Base-by-base conservation (phyloP, 2,888 invertebrate species). In the Brachypalpus laphriformis region DNA sequence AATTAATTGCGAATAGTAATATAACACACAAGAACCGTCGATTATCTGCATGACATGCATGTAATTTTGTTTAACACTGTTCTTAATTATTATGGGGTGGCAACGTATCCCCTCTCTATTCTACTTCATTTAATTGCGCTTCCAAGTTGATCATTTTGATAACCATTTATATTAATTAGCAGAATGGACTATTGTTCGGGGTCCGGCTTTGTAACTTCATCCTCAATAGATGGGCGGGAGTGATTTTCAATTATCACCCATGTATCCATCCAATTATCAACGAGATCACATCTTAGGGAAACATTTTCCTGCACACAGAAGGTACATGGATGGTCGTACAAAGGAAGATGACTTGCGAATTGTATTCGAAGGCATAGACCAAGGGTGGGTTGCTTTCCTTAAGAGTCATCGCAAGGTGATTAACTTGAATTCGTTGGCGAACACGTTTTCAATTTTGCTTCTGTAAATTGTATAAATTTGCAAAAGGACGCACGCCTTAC, bases 331-430 rank as follows among this genome's bases (percentile, higher is more conserved):
- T n/a, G n/a, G n/a, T n/a, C n/a, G n/a, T 22, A 51, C 25, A 25
- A 14, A 28, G 51, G 40, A n/a, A 0, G 51, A 42, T 66, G 66
- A 51, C 40, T 34, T 8, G 54, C 40, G 6, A 9, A 25, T 66
- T 51, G 3, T 22, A 28, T 37, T 54, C 40, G 7, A 37, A 25
- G 28, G 51, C 25, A 28, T 8, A 25, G 25, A 54, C 28, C 20
- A 45, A 16, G 16, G 22, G 28, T 7, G 34, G 1, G 61, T 45
- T 28, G 25, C 4, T 22, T 49, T 65, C 34, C 37, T 65, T 65
- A 34, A 49, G 40, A 66, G 66, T 66, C 66, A 66, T 66, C 37
- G 37, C 16, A 25, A 25, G 66, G 66, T 54, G 51, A 66, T 66
- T 66, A 54, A 66, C 25, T 66, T 54, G 11, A 40, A 66, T 25